Percentiles rank a stretch among this genome's conserved stretches.
These are phyloP conservation scores for Taphrorychus bicolor DNA, from an alignment of 2,888 invertebrate species.

Conservation along the genomic window DNA sequence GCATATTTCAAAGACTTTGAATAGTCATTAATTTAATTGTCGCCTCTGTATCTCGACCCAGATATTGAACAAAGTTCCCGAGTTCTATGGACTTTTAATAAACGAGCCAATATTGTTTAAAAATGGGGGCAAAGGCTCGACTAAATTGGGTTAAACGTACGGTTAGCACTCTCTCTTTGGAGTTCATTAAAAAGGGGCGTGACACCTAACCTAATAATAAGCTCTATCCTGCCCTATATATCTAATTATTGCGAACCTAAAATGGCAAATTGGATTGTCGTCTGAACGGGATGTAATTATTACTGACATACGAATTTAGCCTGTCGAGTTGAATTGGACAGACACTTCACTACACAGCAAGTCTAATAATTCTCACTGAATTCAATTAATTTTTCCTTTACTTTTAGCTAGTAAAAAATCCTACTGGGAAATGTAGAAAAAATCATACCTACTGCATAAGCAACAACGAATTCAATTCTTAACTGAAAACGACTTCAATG, in stretches of 20 bases:
- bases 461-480: too few species aligned
- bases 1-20: too few species aligned
- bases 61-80: neutral
- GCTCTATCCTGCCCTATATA: constrained; percentile 30
- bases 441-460: too few species aligned
- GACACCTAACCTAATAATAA: constrained; percentile 33
- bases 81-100: neutral
- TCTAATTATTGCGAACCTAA: constrained; percentile 39
- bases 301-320: constrained; percentile 34
- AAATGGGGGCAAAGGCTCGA: constrained; percentile 5
- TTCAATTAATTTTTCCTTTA: too few species aligned
- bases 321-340: neutral
- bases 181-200: constrained; percentile 31
- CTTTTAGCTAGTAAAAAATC: too few species aligned
- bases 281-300: constrained; percentile 40
- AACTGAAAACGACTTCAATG: too few species aligned
- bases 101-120: constrained; percentile 2
- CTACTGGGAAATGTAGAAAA: too few species aligned
- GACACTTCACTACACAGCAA: neutral
- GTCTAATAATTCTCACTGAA: too few species aligned
- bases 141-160: constrained; percentile 19
- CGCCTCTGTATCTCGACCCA: neutral
- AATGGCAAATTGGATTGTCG: constrained; percentile 39
- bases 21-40: neutral
- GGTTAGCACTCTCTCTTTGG: constrained; percentile 13